Conservation (phyloP, 2,113 vertebrate species). For the Microcebus ravelobensis region DNA sequence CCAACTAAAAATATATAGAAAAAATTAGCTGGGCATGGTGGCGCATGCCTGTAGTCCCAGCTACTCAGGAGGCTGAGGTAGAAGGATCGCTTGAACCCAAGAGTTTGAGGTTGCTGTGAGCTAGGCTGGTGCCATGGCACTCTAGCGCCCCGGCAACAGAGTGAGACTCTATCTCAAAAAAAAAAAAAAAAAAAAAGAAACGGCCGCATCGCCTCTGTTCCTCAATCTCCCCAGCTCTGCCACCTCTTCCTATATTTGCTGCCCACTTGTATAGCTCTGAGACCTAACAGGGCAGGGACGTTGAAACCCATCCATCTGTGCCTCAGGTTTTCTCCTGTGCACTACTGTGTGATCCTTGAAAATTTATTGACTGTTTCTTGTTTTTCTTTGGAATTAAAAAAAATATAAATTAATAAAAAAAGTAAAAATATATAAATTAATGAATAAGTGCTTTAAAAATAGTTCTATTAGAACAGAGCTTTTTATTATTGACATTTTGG, state of each 20-base stretch:
- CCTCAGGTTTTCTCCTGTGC: background rate
- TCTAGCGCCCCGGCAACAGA: no score
- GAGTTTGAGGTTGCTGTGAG: no score
- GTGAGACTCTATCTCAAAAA: no score
- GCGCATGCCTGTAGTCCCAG: no score
- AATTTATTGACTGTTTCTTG: background rate
- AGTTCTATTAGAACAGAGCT: background rate
- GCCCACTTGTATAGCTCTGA: background rate
- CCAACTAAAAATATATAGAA: no score
- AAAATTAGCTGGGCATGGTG: no score
- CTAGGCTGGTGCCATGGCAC: no score
- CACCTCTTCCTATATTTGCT: background rate
- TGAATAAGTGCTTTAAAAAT: background rate
- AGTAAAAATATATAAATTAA: background rate
- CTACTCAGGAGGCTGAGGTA: no score
- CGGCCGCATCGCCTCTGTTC: background rate
- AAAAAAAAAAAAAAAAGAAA: background rate
- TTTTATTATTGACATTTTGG: background rate
- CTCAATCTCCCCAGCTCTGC: background rate
- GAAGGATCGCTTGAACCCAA: no score
- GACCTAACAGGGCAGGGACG: background rate
- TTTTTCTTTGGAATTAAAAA: background rate
- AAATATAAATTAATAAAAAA: background rate
- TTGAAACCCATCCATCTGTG: background rate
- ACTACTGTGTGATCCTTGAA: background rate